Evolutionary conservation across 2,888 invertebrate genomes (phyloP), one percentile per base, ranked within the genome.

Genomic region (Pycnomerus fuliginosus): DNA sequence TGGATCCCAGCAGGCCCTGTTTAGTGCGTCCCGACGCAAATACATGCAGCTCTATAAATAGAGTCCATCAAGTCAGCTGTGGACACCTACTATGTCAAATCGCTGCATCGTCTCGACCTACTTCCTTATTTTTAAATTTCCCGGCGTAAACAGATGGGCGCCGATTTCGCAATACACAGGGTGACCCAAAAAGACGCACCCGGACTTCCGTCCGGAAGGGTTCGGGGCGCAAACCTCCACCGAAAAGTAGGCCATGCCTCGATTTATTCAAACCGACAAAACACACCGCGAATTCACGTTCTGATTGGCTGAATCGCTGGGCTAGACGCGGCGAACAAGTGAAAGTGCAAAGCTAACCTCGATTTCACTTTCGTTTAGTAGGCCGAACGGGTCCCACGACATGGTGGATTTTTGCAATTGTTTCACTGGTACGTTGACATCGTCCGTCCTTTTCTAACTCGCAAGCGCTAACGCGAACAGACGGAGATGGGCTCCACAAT

Each of bases 311-410:
- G 67, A 53, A 62, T 62, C 55, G 65, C 62, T 61, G 67, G 69
- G 68, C 69, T 71, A 71, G 70, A 71, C 70, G 65, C 64, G 64
- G 65, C 64, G 64, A 68, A 70, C 67, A 70, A 71, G 69, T 72
- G 71, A 72, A 72, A 72, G 71, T 72, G 71, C 68, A 72, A 71
- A 71, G 67, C 65, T 72, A 71, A 71, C 72, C 73, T 71, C 72
- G 72, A 72, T 73, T 73, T 73, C 73, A 73, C 72, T 73, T 73
- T 73, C 72, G 68, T 73, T 71, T 73, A 70, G 72, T 73, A 72
- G 71, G 71, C 72, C 73, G 71, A 70, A 62, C 69, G 70, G 69
- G 71, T 72, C 71, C 71, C 71, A 72, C 71, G 70, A 69, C 67
- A 64, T 62, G 58, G 56, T 60, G 50, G 59, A 56, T 48, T 48